Percentiles rank a stretch among this genome's conserved stretches.
Conservation (phyloP, 2,113 vertebrate genomes). For the Scomber scombrus region DNA sequence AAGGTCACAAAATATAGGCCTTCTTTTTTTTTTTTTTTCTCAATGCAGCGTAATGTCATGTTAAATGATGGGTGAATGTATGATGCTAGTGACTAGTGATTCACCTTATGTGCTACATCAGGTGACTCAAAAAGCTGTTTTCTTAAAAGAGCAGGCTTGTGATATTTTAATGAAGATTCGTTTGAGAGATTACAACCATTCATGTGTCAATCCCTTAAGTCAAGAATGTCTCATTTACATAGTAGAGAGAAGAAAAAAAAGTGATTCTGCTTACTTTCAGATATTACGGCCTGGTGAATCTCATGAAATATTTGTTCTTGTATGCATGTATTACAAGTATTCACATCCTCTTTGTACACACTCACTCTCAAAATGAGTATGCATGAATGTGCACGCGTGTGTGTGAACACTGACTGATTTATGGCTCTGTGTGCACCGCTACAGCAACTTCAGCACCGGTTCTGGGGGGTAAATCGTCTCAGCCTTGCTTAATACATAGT, state of each 20-base stretch:
- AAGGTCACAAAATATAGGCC: slow-evolving; percentile 7
- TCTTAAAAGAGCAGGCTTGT: slow-evolving; percentile 9
- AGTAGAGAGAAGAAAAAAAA: background rate
- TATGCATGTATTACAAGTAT: slow-evolving; percentile 7
- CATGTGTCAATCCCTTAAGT: slow-evolving; percentile 26
- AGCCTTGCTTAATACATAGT: slow-evolving; percentile 25
- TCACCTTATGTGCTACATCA: slow-evolving; percentile 8
- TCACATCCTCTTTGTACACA: background rate
- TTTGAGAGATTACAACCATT: slow-evolving; percentile 30
- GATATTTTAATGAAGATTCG: slow-evolving; percentile 35
- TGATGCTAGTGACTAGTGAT: slow-evolving; percentile 40
- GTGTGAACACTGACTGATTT: background rate
- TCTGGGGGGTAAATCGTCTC: slow-evolving; percentile 11
- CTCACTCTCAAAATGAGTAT: background rate
- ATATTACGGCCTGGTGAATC: background rate
- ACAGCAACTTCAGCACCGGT: slow-evolving; percentile 16
- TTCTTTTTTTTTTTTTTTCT: background rate
- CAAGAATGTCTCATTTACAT: slow-evolving; percentile 28
- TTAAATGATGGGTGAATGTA: slow-evolving; percentile 40
- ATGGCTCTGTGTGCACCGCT: background rate
- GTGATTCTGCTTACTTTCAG: slow-evolving; percentile 7
- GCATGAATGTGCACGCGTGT: background rate
- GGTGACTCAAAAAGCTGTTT: slow-evolving; percentile 44
- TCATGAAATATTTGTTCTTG: slow-evolving; percentile 25
- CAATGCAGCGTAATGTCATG: background rate